Percentiles rank a stretch among this genome's conserved stretches.
phyloP scores from a whole-genome alignment of 2,113 vertebrate species.

The Chlamydotis undulata region DNA sequence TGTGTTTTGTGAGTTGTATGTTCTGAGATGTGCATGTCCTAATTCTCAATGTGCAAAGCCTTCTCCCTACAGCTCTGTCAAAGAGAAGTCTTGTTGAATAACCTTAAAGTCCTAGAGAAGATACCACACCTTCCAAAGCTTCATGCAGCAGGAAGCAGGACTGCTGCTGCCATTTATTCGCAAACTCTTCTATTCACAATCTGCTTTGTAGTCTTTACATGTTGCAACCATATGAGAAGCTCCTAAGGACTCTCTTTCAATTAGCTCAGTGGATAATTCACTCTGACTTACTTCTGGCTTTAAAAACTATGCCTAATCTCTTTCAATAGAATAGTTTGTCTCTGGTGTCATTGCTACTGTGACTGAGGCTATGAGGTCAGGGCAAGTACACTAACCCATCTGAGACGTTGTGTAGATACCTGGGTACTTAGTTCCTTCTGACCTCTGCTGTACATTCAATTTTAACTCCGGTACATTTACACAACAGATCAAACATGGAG shows the following conservation, averaged over 20 bases:
- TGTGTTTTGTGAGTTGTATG: fast-evolving
- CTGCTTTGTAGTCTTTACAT: background rate
- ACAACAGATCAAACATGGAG: background rate
- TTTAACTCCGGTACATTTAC: background rate
- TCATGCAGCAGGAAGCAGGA: background rate
- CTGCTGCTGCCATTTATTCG: background rate
- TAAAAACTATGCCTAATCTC: background rate
- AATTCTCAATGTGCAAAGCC: background rate
- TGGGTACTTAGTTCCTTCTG: background rate
- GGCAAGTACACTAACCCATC: background rate
- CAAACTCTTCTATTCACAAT: background rate
- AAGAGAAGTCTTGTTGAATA: background rate
- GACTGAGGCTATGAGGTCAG: background rate
- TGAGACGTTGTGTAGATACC: background rate
- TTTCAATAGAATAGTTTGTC: background rate
- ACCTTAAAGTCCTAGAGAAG: background rate
- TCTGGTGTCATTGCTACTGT: background rate
- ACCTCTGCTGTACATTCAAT: background rate
- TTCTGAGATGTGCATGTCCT: fast-evolving
- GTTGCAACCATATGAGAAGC: background rate
- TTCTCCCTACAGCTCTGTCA: background rate
- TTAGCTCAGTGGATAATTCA: background rate
- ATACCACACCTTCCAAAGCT: fast-evolving
- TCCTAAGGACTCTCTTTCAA: background rate
- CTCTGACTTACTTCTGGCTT: background rate